phyloP scores from a whole-genome alignment of 2,888 invertebrate genomes.

The Axea sp. region DNA sequence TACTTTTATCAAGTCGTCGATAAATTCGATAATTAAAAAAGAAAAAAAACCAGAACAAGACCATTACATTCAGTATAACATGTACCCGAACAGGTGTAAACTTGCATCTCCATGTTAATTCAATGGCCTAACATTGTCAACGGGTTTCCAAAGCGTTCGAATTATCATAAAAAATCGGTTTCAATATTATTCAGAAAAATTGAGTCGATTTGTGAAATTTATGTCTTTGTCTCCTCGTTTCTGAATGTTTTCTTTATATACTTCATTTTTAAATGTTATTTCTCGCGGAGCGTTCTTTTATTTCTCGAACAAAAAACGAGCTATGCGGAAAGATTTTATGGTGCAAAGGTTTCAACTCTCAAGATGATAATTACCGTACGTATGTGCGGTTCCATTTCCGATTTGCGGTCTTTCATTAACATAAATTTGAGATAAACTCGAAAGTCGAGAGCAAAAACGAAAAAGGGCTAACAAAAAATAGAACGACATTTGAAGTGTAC shows the following conservation, averaged over 20 bases:
- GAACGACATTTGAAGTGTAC: conserved; percentile 45
- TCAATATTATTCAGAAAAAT: conserved; percentile 21
- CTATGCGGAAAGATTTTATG: conserved; percentile 49
- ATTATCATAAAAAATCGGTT: conserved; percentile 27
- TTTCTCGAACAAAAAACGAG: neutral
- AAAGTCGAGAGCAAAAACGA: conserved; percentile 23
- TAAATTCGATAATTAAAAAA: conserved; percentile 65
- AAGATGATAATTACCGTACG: conserved; percentile 56
- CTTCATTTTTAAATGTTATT: conserved; percentile 44
- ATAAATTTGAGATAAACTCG: conserved; percentile 65
- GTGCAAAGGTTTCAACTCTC: conserved; percentile 50
- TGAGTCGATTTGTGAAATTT: conserved; percentile 22
- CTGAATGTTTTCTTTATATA: conserved; percentile 25
- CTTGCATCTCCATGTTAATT: conserved; percentile 23
- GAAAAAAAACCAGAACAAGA: conserved; percentile 60
- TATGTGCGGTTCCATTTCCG: conserved; percentile 62
- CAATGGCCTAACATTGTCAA: conserved; percentile 37
- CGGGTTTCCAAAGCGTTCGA: conserved; percentile 26
- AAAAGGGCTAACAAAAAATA: conserved; percentile 5
- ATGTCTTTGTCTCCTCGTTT: conserved; percentile 34
- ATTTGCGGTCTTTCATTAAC: conserved; percentile 65
- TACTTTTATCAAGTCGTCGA: conserved; percentile 62
- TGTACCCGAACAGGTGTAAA: conserved; percentile 58
- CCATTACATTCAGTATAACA: conserved; percentile 59
- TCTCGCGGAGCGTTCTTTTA: conserved; percentile 36